Evolutionary conservation across 2,797 vertebrate species (phyloP), one percentile per base, ranked within the genome.

Genomic region (Myotis findleyi): DNA sequence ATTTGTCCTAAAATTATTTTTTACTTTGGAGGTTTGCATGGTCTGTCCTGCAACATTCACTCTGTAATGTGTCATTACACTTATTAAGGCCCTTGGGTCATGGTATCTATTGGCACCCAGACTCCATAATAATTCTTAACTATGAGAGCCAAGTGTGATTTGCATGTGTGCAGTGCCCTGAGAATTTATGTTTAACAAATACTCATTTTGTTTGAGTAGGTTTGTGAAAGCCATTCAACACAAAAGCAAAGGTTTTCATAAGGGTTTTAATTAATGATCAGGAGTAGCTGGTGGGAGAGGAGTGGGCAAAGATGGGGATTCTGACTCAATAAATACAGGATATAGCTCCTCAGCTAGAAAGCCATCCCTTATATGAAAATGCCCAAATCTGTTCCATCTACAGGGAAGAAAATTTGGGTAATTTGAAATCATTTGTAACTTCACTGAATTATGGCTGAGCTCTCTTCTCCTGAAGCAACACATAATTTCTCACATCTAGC

Each of bases 381-480:
- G 13, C 13, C 14, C 20, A 44, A n/a, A 21, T 79, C 10, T 21
- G 38, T 17, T 64, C 49, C n/a, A 73, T 82, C 36, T 49, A 36
- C 36, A 92, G 47, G 69, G 47, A 38, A 57, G 59, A 49, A 71
- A 86, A 76, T 47, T n/a, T 55, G 95, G 2, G 47, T 44, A 38
- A 89, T 72, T 96, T 44, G 49, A 10, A 87, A 10, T 20, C 81
- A 81, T 53, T 25, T 94, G 11, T 36, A 30, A 72, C 84, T 92
- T 71, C 23, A 84, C 91, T 33, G 5, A 89, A 18, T 69, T 49
- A 79, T 4, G 1, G 53, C 33, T 82, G 36, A 64, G 33, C 33
- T 25, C 5, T 38, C 51, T 11, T 30, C 44, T 27, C 51, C 8
- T 38, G 51, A 6, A 75, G 2, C 55, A 33, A 25, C 14, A 23